A percentile compares a stretch with the other conserved stretches of the same genome.
Conservation (phyloP, 2,888 invertebrate species). For the Mesorhabditis belari region DNA sequence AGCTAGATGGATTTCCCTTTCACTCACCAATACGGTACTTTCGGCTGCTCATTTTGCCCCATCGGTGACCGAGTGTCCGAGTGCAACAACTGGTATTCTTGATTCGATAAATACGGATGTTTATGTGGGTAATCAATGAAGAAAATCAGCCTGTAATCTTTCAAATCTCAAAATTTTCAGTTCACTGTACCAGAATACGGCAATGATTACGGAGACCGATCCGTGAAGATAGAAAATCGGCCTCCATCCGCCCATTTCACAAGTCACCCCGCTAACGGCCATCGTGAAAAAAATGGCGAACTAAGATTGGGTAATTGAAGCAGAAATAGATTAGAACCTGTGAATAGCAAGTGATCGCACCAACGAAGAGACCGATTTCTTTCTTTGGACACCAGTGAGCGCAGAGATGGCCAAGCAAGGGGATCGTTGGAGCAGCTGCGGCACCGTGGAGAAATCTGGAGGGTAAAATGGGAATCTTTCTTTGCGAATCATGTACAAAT, state of each 20-base stretch:
- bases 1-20: too few species aligned
- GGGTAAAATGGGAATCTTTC: too few species aligned
- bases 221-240: conserved; percentile 16
- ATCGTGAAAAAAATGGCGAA: conserved; percentile 20
- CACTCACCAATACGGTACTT: conserved; percentile 4
- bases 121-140: conserved; percentile 13
- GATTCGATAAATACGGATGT: conserved; percentile 11
- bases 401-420: not conserved
- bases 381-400: not conserved
- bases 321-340: conserved; percentile 6
- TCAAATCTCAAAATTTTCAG: not conserved
- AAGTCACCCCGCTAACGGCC: conserved; percentile 13
- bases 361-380: conserved; percentile 18
- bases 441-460: not conserved
- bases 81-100: conserved; percentile 10
- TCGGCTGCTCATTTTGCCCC: not conserved
- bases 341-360: conserved; percentile 14
- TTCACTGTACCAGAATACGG: conserved; percentile 8
- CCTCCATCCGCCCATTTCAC: conserved; percentile 15
- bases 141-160: conserved; percentile 4
- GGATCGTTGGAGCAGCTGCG: not conserved
- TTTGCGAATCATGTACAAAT: too few species aligned
- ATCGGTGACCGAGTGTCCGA: too few species aligned
- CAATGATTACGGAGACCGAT: conserved; percentile 1
- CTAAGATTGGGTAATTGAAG: conserved; percentile 3